Evolutionary conservation across 2,888 invertebrate genomes (phyloP), one percentile per base, ranked within the genome.

Genomic region (Brachylomia viminalis): DNA sequence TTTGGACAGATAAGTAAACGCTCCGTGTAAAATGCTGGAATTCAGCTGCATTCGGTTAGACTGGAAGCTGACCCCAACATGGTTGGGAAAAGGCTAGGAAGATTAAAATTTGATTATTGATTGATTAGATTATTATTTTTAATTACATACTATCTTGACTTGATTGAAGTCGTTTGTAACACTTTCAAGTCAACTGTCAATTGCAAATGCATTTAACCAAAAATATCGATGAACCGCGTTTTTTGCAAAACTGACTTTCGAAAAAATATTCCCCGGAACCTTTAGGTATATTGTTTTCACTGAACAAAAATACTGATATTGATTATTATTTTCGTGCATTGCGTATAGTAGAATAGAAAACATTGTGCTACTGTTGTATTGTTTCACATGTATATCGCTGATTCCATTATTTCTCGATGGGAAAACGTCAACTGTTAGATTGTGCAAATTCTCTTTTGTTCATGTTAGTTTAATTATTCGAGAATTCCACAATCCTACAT

Each of bases 391-490:
- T 33, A 62, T 72, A 54, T 72, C 61, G 75, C 42, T 45, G 33
- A 73, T 38, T 73, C 65, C 79, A 83, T 83, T 84, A 72, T 73
- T 81, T 84, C 69, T 66, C 45, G 33, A 58, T 56, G 30, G 65
- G 84, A 84, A 79, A 72, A 83, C 78, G 70, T 30, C 45, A 30
- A 42, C 59, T n/a, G 38, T 59, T 69, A 69, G 23, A 49, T 49
- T 27, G 52, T 58, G 49, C 17, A 30, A 75, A 47, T 49, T 59
- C 27, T 49, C 23, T 59, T 58, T 17, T 49, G 8, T 58, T 45
- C 13, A 59, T 17, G n/a, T 75, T 75, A 49, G 15, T 74, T 30
- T 11, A 33, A n/a, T 45, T 13, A 30, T 56, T 56, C 17, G 30
- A 38, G 27, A 56, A 75, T 77, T 23, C 17, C 7, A 30, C 11